Conservation (phyloP, 2,888 invertebrate species). For the Dexiosoma caninum region DNA sequence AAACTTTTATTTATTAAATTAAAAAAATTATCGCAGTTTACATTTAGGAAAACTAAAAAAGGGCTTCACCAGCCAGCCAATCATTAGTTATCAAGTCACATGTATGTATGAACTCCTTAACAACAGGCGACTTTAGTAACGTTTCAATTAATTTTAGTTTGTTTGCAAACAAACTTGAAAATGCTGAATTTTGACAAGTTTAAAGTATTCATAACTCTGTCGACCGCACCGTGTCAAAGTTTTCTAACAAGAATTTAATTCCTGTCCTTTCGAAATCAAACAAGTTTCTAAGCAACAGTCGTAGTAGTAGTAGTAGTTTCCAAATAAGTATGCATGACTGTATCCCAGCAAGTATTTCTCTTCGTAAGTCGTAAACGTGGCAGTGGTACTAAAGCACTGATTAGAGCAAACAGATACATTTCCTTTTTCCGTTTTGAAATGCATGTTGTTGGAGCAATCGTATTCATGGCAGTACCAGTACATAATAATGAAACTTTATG, state of each 20-base stretch:
- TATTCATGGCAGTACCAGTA: conserved; percentile 25
- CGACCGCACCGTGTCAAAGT: conserved; percentile 9
- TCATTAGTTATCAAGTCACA: too few species aligned
- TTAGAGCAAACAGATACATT: conserved; percentile 64
- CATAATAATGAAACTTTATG: conserved; percentile 39
- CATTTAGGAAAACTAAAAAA: not conserved
- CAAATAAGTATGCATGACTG: not conserved
- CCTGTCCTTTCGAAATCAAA: conserved; percentile 50
- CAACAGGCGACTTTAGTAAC: not conserved
- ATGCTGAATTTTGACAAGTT: not conserved
- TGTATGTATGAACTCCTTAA: not conserved
- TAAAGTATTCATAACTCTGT: conserved; percentile 9
- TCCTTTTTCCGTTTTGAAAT: conserved; percentile 63
- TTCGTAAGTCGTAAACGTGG: not conserved
- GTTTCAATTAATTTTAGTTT: not conserved
- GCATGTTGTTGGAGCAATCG: conserved; percentile 4
- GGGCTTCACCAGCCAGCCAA: too few species aligned
- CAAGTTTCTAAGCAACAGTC: conserved; percentile 52
- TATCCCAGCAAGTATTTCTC: not conserved
- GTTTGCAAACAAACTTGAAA: not conserved
- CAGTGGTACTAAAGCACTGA: conserved; percentile 54
- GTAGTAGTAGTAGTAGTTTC: too few species aligned
- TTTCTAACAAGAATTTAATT: conserved; percentile 20
- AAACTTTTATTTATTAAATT: too few species aligned
- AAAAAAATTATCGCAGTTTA: not conserved